Evolutionary conservation across 2,888 invertebrate species (phyloP).

Genomic region (Cantharis flavilabris): DNA sequence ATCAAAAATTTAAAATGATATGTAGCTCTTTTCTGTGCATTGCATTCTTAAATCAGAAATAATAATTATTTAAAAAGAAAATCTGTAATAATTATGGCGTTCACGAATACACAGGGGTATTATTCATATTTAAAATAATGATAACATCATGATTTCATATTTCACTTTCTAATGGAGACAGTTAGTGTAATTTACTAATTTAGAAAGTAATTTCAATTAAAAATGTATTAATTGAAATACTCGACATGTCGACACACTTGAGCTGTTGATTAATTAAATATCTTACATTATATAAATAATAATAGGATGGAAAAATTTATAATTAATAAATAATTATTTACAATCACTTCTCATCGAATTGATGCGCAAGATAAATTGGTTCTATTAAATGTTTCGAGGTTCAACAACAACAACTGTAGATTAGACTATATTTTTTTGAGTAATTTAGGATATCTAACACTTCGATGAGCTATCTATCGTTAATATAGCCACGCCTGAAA

Average conservation of each 20-base stretch:
- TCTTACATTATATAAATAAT: not conserved
- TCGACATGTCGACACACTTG: not conserved
- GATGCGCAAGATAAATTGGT: not conserved
- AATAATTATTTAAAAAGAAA: not conserved
- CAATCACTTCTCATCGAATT: not conserved
- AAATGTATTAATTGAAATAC: not conserved
- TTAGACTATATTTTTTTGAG: conserved; percentile 46
- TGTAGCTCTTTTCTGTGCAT: too few species aligned
- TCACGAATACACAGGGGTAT: not conserved
- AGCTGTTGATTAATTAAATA: not conserved
- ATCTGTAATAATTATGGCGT: not conserved
- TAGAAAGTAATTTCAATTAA: not conserved
- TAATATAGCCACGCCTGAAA: conserved; percentile 47
- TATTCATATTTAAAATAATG: not conserved
- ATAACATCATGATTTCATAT: not conserved
- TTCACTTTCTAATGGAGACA: not conserved
- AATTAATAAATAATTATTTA: not conserved
- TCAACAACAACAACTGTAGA: conserved; percentile 26
- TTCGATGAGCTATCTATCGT: conserved; percentile 49
- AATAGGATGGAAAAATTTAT: not conserved
- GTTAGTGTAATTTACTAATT: not conserved
- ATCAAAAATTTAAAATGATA: too few species aligned
- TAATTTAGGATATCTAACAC: conserved; percentile 50
- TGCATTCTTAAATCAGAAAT: too few species aligned
- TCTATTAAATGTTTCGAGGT: conserved; percentile 1